Evolutionary conservation across 2,113 vertebrate species (phyloP), one percentile per base, ranked within the genome.

Genomic region (Xenopus tropicalis): DNA sequence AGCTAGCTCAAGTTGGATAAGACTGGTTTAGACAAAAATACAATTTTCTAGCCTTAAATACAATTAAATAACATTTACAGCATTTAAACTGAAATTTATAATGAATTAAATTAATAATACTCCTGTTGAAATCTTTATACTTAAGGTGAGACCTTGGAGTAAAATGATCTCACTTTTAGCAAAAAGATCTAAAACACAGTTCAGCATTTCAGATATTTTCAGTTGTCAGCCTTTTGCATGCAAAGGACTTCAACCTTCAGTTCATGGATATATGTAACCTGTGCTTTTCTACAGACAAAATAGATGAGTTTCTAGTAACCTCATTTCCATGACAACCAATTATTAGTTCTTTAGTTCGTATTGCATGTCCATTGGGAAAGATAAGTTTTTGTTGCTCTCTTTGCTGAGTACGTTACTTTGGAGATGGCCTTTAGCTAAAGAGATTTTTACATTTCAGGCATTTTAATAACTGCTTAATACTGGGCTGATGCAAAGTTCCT

Each of bases 361-460:
- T 46, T 58, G 51, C 59, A 52, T 73, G 4, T 66, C 29, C 42
- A 48, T 59, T 59, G 71, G 63, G 37, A 37, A 66, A 46, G 37
- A 57, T 58, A 59, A 56, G 66, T 29, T 66, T 64, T 73, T 66
- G 16, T 57, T 72, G 20, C 62, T 44, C 23, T 73, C 51, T 64
- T 56, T 19, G 42, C 48, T 65, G 20, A 37, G 52, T 25, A 52
- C 11, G 52, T 73, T 73, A 63, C 71, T 73, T 54, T 46, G 54
- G 52, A 58, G 52, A 73, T 73, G 52, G 51, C 71, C 61, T 73
- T 73, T 54, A 57, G 13, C 62, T 66, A 12, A 64, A 43, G 25
- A 16, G 16, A 14, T 66, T 16, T 66, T 14, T 20, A 7, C 52
- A 46, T 73, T 72, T 56, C 1, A 24, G 8, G 54, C 46, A 42